A percentile compares a stretch with the other conserved stretches of the same genome.
phyloP scores from a whole-genome alignment of 1,140 invertebrate genomes.

The Calosoma granatense region DNA sequence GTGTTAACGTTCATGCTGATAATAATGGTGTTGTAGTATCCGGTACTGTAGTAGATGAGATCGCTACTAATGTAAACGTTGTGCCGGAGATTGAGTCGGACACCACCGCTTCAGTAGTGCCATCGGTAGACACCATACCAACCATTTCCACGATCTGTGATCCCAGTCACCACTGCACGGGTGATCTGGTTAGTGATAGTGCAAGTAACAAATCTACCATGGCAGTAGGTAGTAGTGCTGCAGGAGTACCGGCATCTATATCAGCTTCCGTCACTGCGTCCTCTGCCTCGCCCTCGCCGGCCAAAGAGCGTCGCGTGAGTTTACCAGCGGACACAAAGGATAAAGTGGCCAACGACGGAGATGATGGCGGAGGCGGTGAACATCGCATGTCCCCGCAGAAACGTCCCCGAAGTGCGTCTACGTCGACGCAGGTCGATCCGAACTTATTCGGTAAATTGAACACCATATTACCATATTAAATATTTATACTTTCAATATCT shows the following conservation, averaged over 20 bases:
- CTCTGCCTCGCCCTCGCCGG: background rate
- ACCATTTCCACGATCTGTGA: conserved; percentile 65
- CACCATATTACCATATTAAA: background rate
- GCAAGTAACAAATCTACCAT: conserved; percentile 28
- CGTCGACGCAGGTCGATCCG: conserved; percentile 67
- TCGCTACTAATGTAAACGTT: conserved; percentile 47
- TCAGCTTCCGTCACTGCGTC: background rate
- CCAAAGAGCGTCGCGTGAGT: conserved; percentile 46
- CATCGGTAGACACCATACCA: conserved; percentile 52
- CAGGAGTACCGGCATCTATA: no score
- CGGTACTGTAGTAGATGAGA: conserved; percentile 44
- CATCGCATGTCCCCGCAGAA: conserved; percentile 45
- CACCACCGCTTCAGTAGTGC: conserved; percentile 40
- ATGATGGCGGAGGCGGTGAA: conserved; percentile 25
- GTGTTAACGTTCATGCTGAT: conserved; percentile 39
- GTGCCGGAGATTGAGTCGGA: conserved; percentile 31
- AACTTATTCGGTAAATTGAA: conserved; percentile 64
- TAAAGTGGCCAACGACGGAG: conserved; percentile 19
- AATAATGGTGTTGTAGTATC: conserved; percentile 34
- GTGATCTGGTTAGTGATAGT: conserved; percentile 35
- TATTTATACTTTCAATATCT: background rate
- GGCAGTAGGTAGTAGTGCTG: no score
- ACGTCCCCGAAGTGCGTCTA: conserved; percentile 61
- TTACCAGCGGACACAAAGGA: conserved; percentile 43
- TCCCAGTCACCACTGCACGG: conserved; percentile 40